Base-by-base conservation (phyloP, 2,797 vertebrate genomes). In the Myotis daubentonii region DNA sequence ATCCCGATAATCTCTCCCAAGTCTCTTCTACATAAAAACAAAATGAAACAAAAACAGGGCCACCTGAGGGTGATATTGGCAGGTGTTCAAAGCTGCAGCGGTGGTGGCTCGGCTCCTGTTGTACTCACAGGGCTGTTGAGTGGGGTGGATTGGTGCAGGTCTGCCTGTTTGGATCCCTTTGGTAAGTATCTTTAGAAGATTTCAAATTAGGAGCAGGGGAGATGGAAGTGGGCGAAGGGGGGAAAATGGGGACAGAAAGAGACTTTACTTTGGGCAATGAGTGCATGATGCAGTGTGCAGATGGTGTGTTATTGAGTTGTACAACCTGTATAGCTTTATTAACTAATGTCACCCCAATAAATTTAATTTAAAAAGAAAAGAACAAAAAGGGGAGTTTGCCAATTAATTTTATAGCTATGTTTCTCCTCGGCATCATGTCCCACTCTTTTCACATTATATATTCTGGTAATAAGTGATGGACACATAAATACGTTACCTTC, bases 21-120 rank as follows among this genome's bases (percentile, higher is more conserved):
- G 6, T 95, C 96, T 88, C 89, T 81, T 93, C 44, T 95, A 83
- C 89, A 96, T 93, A 87, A 76, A 51, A 76, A 75, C 11, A 33
- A 76, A 36, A 53, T 22, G 33, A 23, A 51, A 33, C 19, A 94
- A 97, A 13, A 88, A 68, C 89, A 95, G 85, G 94, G 92, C 95
- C 94, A 51, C 93, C 87, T 91, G 92, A 96, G 85, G 95, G 97
- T 97, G 94, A 97, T 94, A 57, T 89, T 96, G 71, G 97, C 97
- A 23, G 88, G 80, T n/a, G 25, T 57, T 97, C 19, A 16, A 79
- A 97, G 90, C 83, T 51, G 75, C 87, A 84, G 85, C 95, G 96
- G 65, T 72, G 83, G 44, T 65, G 70, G 89, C 91, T 97, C 97
- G 94, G 96, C 96, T 97, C 91, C 96, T 97, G 79, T 82, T 97